phyloP scores from a whole-genome alignment of 2,113 vertebrate genomes.

The Hylia prasina region DNA sequence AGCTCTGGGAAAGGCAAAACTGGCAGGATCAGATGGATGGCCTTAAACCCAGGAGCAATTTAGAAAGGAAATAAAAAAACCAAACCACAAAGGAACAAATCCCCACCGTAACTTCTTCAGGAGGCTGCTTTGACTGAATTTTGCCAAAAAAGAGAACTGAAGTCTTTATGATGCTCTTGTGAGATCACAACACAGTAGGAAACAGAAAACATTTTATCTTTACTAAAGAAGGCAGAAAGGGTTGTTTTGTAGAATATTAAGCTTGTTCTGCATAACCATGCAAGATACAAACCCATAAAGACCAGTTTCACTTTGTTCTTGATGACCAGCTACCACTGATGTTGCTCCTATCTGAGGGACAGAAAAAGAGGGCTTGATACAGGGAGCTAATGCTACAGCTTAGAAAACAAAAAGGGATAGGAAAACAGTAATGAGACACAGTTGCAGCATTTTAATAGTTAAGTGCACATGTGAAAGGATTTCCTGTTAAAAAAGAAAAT shows the following conservation, averaged over 20 bases:
- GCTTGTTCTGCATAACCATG: not conserved
- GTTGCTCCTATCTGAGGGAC: not conserved
- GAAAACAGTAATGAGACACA: not conserved
- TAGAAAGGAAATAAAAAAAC: not conserved
- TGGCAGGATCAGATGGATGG: not conserved
- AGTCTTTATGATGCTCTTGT: not conserved
- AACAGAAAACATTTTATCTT: slow-evolving; percentile 3
- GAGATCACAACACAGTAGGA: not conserved
- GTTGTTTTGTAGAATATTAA: not conserved
- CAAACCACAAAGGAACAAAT: not conserved
- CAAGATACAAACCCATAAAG: not conserved
- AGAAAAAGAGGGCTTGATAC: not conserved
- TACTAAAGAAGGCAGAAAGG: not conserved
- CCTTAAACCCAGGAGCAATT: not conserved
- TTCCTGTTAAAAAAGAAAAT: not conserved
- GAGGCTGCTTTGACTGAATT: not conserved
- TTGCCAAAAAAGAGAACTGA: not conserved
- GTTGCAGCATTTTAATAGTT: not conserved
- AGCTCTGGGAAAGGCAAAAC: slow-evolving; percentile 36
- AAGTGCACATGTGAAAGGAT: not conserved
- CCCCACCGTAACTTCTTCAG: not conserved
- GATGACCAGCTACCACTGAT: not conserved
- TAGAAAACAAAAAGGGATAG: not conserved
- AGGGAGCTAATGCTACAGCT: not conserved
- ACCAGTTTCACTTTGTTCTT: not conserved